Conservation (phyloP, 2,797 vertebrate species). For the Leptatherina wallacei region DNA sequence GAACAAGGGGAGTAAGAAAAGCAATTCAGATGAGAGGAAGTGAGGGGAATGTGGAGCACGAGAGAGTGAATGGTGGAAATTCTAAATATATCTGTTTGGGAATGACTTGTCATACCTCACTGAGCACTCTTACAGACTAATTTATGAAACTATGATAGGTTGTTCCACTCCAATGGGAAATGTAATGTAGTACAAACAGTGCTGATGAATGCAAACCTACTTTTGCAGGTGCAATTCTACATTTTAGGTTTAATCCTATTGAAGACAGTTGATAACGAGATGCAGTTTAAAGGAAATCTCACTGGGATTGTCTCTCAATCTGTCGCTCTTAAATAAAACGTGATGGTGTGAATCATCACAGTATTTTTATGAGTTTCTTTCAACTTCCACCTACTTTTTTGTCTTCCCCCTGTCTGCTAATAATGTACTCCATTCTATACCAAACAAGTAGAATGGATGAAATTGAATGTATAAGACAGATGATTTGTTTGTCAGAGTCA, state of each 20-base stretch:
- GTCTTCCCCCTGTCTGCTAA: conserved; percentile 31
- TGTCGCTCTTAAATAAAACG: conserved; percentile 41
- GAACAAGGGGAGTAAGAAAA: conserved; percentile 57
- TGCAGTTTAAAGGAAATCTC: conserved; percentile 20
- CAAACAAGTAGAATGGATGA: conserved; percentile 37
- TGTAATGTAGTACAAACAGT: conserved; percentile 54
- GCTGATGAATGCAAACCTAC: conserved; percentile 46
- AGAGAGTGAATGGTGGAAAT: conserved; percentile 54
- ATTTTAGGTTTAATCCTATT: conserved; percentile 54
- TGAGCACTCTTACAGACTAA: conserved; percentile 62
- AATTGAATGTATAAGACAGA: conserved; percentile 58
- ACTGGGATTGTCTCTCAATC: conserved; percentile 19
- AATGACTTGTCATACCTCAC: conserved; percentile 64
- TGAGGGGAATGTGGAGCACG: conserved; percentile 36
- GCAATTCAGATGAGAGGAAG: conserved; percentile 62
- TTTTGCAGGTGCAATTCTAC: conserved; percentile 44
- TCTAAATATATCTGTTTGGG: conserved; percentile 60
- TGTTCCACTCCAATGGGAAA: conserved; percentile 63
- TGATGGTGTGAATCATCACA: conserved; percentile 13
- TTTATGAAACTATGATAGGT: conserved; percentile 67
- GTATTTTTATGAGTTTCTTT: conserved; percentile 20
- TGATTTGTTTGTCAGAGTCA: conserved; percentile 52
- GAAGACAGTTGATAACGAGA: conserved; percentile 36
- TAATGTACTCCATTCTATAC: conserved; percentile 32
- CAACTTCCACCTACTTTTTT: conserved; percentile 7